Conservation (phyloP, 2,888 invertebrate genomes). For the Orthosia incerta region DNA sequence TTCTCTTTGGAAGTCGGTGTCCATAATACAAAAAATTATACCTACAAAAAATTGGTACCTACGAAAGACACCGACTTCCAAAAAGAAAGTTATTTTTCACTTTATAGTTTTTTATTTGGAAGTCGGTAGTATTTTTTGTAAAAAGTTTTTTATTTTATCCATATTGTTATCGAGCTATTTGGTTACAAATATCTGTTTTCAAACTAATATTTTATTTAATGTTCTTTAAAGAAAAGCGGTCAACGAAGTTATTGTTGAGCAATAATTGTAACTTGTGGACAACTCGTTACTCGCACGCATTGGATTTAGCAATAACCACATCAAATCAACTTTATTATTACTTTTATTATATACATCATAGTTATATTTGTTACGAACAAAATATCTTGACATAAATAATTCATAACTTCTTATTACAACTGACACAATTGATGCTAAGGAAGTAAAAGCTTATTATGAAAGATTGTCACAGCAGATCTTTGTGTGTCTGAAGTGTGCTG, state of each 20-base stretch:
- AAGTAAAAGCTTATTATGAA: not conserved
- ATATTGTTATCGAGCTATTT: not conserved
- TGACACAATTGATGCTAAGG: not conserved
- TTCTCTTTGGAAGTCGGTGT: too few relatives aligned
- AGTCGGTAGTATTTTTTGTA: too few relatives aligned
- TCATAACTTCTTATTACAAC: not conserved
- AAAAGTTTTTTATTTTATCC: too few relatives aligned
- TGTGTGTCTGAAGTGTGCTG: too few relatives aligned
- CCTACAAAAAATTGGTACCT: too few relatives aligned
- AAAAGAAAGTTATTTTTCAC: too few relatives aligned
- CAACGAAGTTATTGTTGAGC: constrained; percentile 6
- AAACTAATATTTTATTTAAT: not conserved
- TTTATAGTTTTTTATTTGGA: too few relatives aligned
- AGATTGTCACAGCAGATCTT: too few relatives aligned
- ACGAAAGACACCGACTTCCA: too few relatives aligned
- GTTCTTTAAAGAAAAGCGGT: constrained; percentile 10
- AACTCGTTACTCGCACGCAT: constrained; percentile 31
- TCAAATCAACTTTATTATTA: constrained; percentile 36
- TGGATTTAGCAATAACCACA: constrained; percentile 36
- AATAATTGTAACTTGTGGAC: constrained; percentile 26
- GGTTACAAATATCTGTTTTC: not conserved
- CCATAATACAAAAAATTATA: too few relatives aligned
- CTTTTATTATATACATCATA: constrained; percentile 33
- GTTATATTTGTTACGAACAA: constrained; percentile 12
- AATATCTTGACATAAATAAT: not conserved